A percentile compares a stretch with the other conserved stretches of the same genome.
Evolutionary conservation across 2,888 invertebrate species (phyloP).

Genomic region (Athripsodes cinereus): DNA sequence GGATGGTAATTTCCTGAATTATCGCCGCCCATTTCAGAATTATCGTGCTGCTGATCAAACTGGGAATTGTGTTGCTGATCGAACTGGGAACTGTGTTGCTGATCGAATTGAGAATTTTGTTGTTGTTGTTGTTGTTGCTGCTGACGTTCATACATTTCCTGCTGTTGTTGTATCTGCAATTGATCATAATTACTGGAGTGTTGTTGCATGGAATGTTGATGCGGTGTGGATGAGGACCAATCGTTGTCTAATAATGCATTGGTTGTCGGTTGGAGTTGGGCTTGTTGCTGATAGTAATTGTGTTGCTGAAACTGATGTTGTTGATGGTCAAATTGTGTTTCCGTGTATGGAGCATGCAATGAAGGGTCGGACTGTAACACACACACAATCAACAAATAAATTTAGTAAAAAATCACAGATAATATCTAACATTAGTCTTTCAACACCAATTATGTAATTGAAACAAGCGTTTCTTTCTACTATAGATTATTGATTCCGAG

Average conservation of each 20-base stretch:
- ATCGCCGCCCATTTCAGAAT: constrained; percentile 24
- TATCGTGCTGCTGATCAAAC: constrained; percentile 15
- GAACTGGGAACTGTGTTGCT: constrained; percentile 10
- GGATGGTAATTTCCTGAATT: constrained; percentile 22
- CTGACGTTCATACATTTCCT: constrained; percentile 33
- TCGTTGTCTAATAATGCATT: not conserved
- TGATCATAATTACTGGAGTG: constrained; percentile 28
- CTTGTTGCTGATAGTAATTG: constrained; percentile 1
- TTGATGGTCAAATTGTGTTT: constrained; percentile 26
- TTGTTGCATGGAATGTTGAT: constrained; percentile 25
- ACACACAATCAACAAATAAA: too few species aligned
- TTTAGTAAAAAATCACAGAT: too few species aligned
- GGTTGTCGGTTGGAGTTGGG: constrained; percentile 28
- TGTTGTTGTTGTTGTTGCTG: constrained; percentile 36
- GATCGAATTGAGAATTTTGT: not conserved
- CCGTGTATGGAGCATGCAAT: constrained; percentile 11
- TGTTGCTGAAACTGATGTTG: constrained; percentile 22
- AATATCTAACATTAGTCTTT: too few species aligned
- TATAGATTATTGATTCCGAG: too few species aligned
- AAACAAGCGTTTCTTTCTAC: too few species aligned
- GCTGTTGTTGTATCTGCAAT: constrained; percentile 23
- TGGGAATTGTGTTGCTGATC: constrained; percentile 20
- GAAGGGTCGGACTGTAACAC: not conserved
- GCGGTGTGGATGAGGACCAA: not conserved
- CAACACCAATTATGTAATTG: too few species aligned